Percentiles rank a stretch among this genome's conserved stretches.
phyloP scores from a whole-genome alignment of 1,140 invertebrate genomes.

The Formica selysi region DNA sequence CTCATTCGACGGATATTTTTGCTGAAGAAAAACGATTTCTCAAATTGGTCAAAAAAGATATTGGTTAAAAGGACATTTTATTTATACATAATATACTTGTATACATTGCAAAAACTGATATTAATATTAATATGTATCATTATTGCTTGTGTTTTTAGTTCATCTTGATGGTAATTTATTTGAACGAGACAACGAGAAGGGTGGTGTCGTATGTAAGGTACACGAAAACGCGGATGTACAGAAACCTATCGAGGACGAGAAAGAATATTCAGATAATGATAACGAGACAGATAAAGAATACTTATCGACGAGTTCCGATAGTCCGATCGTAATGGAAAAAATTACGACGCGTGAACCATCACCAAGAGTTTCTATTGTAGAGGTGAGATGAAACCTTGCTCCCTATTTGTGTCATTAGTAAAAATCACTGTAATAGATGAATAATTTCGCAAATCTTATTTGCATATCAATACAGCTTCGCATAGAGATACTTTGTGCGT shows the following conservation, averaged over 20 bases:
- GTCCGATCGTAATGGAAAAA: conserved; percentile 75
- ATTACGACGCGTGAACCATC: conserved; percentile 73
- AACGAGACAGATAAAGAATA: conserved; percentile 78
- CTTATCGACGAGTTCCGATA: conserved; percentile 75
- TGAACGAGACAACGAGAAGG: conserved; percentile 72
- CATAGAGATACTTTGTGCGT: conserved; percentile 15
- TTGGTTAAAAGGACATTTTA: background rate
- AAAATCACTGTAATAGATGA: conserved; percentile 3
- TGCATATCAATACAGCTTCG: conserved; percentile 32
- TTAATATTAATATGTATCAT: conserved; percentile 1
- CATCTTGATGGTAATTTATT: conserved; percentile 79
- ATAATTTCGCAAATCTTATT: conserved; percentile 3
- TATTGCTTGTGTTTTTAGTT: conserved; percentile 59
- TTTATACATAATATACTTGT: background rate
- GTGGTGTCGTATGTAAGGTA: conserved; percentile 74
- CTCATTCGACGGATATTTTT: background rate
- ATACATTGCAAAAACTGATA: background rate
- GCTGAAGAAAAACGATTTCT: background rate
- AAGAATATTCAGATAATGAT: conserved; percentile 78
- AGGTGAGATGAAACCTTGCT: conserved; percentile 78
- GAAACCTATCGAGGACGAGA: conserved; percentile 73
- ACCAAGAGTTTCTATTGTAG: conserved; percentile 81
- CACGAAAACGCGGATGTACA: conserved; percentile 74
- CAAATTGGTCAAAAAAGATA: background rate
- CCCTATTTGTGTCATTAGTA: conserved; percentile 35